Base-by-base conservation (phyloP, 2,113 vertebrate genomes). In the Mungos mungo region DNA sequence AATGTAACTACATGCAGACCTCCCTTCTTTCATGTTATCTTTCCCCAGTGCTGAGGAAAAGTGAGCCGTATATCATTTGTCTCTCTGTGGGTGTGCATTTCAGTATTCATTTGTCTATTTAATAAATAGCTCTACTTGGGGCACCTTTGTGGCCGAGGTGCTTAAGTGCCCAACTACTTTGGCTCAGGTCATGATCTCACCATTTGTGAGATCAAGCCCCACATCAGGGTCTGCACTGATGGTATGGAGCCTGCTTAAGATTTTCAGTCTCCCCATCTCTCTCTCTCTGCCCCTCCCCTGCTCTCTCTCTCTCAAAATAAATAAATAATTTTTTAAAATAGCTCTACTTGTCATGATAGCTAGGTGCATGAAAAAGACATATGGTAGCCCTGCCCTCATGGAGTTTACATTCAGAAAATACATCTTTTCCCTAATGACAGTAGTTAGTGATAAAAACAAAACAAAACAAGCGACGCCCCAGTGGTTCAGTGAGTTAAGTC, bases 41-140 rank as follows among this genome's bases (percentile, higher is more conserved):
- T 95, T 92, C 29, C 35, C 33, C 11, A 47, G 41, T 25, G 82
- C 66, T 93, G 81, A 81, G 27, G 31, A 97, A 89, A 77, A 94
- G 2, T 94, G 33, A 94, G 41, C 8, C 25, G 92, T 7, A 66
- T 14, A 68, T 60, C 13, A 90, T 72, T 72, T 87, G 18, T 23
- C 7, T 74, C 81, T 81, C 21, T 76, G 41, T 85, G 16, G 2
- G 52, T 96, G 76, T 76, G 88, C 86, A 90, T 90, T 72, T 90
- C 14, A 92, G 23, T 11, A 80, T 89, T 57, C n/a, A 65, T 88
- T 79, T 57, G 27, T 57, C 35, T 71, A 93, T 60, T 97, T 25
- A 91, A 63, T 16, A 82, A 94, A 77, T 76, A 82, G 7, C 23
- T 69, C 63, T 93, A 35, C 27, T 13, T 65, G 19, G 57, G 8